These are phyloP conservation scores for Zaprionus davidi DNA, from an alignment of 1,140 invertebrate species.

Conservation along the genomic window DNA sequence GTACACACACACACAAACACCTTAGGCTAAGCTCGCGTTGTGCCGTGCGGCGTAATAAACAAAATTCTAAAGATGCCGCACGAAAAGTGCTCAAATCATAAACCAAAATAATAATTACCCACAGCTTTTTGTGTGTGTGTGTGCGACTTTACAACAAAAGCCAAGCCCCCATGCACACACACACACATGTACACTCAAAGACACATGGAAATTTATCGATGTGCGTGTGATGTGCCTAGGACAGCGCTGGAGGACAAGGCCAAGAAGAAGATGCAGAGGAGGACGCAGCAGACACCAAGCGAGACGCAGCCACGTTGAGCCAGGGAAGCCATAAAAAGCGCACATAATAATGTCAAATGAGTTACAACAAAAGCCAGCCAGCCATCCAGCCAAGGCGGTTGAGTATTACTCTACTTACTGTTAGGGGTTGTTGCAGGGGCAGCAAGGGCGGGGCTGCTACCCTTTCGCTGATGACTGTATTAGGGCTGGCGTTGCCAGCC, in stretches of 20 bases:
- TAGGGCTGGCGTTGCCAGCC: constrained; percentile 63
- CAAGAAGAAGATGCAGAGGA: constrained; percentile 23
- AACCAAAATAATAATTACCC: constrained; percentile 83
- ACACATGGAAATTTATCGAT: constrained; percentile 76
- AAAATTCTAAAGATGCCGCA: constrained; percentile 74
- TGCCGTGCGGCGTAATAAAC: constrained; percentile 63
- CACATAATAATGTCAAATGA: constrained; percentile 83
- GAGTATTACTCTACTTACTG: neutral
- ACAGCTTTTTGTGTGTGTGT: constrained; percentile 48
- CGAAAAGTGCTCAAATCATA: constrained; percentile 70
- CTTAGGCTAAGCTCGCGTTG: constrained; percentile 48
- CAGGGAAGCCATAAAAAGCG: constrained; percentile 77
- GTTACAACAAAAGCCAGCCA: constrained; percentile 74
- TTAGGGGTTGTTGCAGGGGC: constrained; percentile 13
- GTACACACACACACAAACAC: constrained; percentile 32
- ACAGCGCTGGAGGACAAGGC: constrained; percentile 8
- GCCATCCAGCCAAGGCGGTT: neutral
- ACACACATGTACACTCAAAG: constrained; percentile 25
- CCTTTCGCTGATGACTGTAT: constrained; percentile 73
- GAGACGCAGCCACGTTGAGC: constrained; percentile 60
- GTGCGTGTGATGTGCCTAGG: constrained; percentile 67
- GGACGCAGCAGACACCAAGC: neutral
- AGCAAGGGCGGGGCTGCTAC: constrained; percentile 23
- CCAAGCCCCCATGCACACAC: constrained; percentile 28
- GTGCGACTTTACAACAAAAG: constrained; percentile 61